Evolutionary conservation across 2,888 invertebrate species (phyloP).

Genomic region (Tetragonula carbonaria): DNA sequence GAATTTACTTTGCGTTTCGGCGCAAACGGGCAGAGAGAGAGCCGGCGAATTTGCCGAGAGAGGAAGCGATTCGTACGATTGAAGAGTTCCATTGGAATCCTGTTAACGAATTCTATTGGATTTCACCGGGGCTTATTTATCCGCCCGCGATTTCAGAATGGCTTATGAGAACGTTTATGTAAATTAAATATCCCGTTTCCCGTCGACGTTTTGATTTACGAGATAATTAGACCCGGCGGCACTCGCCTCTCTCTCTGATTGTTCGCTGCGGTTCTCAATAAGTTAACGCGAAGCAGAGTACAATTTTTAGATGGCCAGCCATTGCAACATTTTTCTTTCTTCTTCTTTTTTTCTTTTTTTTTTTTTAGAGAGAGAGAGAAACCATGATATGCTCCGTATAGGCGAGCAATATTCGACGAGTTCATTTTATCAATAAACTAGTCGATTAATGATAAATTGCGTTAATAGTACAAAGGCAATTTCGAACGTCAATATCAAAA

Average conservation of each 20-base stretch:
- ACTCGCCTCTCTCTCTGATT: no score
- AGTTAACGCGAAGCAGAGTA: not conserved
- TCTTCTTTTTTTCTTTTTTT: no score
- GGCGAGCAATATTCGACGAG: no score
- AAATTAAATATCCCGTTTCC: not conserved
- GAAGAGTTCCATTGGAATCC: constrained; percentile 11
- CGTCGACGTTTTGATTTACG: not conserved
- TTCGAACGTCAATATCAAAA: no score
- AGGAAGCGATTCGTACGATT: constrained; percentile 14
- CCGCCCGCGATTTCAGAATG: not conserved
- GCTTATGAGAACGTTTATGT: constrained; percentile 1
- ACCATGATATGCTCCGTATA: no score
- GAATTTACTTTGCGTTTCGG: constrained; percentile 28
- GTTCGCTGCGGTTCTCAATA: not conserved
- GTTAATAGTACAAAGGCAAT: no score
- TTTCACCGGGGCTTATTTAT: constrained; percentile 5
- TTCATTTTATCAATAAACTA: no score
- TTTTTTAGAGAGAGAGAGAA: no score
- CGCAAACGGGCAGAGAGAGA: not conserved
- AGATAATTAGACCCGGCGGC: not conserved
- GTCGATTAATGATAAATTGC: no score
- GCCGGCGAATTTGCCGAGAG: constrained; percentile 1
- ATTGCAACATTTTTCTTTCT: not conserved
- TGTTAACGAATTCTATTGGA: constrained; percentile 11
- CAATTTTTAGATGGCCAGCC: not conserved